A percentile compares a stretch with the other conserved stretches of the same genome.
Conservation (phyloP, 2,113 vertebrate species). For the Thomomys bottae region DNA sequence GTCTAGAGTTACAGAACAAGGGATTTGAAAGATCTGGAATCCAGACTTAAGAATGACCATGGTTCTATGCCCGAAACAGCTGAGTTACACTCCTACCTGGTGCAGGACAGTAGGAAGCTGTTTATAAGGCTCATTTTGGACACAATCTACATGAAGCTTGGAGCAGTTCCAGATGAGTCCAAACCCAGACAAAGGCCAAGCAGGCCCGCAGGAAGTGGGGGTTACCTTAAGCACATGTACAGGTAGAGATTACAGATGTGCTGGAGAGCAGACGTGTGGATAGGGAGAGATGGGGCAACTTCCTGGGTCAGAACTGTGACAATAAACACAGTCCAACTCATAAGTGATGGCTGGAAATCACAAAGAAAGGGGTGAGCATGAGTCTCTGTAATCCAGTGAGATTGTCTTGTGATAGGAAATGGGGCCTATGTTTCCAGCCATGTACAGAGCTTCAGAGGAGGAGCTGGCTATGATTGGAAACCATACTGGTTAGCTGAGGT, state of each 20-base stretch:
- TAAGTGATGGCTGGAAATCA: neutral
- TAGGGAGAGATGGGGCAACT: fast-evolving
- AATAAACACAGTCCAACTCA: neutral
- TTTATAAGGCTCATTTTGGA: neutral
- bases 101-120: neutral
- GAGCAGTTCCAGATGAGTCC: neutral
- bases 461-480: neutral
- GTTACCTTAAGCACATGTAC: neutral
- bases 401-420: neutral
- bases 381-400: conserved; percentile 18
- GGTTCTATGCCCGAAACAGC: neutral
- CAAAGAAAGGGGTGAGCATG: neutral
- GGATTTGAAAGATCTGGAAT: neutral
- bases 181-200: neutral
- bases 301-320: neutral
- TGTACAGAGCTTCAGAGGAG: neutral
- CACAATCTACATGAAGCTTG: neutral
- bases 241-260: too few species aligned
- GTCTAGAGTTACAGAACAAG: neutral
- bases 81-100: neutral
- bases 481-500: neutral
- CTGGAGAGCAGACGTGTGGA: neutral
- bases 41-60: neutral
- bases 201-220: neutral
- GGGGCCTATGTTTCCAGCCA: neutral